Percentiles rank a stretch among this genome's conserved stretches.
Conservation (phyloP, 1,140 invertebrate species). For the Drosophila tsacasi region DNA sequence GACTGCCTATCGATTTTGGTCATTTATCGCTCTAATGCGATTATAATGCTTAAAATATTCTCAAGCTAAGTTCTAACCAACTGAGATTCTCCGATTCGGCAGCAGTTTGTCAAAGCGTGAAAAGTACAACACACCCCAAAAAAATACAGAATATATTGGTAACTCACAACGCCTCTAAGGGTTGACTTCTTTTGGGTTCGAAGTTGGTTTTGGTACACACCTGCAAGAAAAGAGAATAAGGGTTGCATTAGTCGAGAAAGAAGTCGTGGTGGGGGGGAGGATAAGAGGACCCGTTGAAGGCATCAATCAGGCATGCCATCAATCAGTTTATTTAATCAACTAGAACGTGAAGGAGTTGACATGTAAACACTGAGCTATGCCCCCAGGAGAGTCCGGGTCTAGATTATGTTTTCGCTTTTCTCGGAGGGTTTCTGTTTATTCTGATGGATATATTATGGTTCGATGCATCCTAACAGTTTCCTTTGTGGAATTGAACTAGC, state of each 20-base stretch:
- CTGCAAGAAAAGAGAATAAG: conserved; percentile 72
- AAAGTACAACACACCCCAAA: conserved; percentile 61
- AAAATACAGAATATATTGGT: not conserved
- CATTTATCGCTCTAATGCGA: conserved; percentile 81
- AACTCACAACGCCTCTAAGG: conserved; percentile 32
- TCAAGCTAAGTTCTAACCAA: conserved; percentile 28
- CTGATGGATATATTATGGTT: conserved; percentile 27
- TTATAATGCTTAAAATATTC: conserved; percentile 76
- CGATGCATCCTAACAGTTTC: conserved; percentile 19
- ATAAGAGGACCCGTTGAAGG: conserved; percentile 54
- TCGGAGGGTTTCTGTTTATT: conserved; percentile 13
- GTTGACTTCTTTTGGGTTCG: conserved; percentile 37
- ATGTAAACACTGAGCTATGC: conserved; percentile 34
- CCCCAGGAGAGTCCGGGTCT: conserved; percentile 6
- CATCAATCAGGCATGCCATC: conserved; percentile 76
- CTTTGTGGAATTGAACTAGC: conserved; percentile 27
- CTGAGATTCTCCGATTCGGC: conserved; percentile 61
- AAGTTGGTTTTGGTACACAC: conserved; percentile 65
- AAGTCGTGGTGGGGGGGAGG: conserved; percentile 9
- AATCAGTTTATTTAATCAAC: conserved; percentile 74
- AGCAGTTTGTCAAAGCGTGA: conserved; percentile 73
- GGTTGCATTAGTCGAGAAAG: conserved; percentile 70
- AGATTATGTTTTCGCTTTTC: conserved; percentile 25
- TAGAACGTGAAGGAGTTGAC: conserved; percentile 62
- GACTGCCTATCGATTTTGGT: conserved; percentile 70